A percentile compares a stretch with the other conserved stretches of the same genome.
Conservation (phyloP, 2,797 vertebrate species). For the Spatula versicolor region DNA sequence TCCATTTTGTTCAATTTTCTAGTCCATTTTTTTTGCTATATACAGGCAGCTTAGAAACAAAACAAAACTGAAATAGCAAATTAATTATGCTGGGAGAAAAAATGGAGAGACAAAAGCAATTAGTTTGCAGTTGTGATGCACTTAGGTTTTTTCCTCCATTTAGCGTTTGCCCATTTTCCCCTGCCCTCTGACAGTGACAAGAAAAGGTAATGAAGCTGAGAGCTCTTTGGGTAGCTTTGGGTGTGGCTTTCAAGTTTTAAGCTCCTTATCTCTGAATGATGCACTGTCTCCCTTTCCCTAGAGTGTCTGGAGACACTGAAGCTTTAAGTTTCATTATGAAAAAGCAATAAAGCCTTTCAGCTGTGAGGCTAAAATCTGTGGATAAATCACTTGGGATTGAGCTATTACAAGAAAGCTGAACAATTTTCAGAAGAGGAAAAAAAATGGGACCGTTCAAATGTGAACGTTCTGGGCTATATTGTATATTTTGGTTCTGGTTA, state of each 20-base stretch:
- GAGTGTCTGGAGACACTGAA: background rate
- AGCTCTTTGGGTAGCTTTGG: constrained; percentile 31
- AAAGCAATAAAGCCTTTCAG: constrained; percentile 48
- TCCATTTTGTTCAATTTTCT: constrained; percentile 51
- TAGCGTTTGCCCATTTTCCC: background rate
- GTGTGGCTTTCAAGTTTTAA: constrained; percentile 40
- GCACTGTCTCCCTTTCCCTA: background rate
- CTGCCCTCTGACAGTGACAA: background rate
- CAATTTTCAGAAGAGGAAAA: background rate
- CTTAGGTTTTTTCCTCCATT: constrained; percentile 42
- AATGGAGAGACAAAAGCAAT: constrained; percentile 26
- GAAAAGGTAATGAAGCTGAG: constrained; percentile 8
- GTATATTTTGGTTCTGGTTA: background rate
- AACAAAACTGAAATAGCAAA: constrained; percentile 47
- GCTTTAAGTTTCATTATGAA: constrained; percentile 26
- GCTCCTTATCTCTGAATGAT: background rate
- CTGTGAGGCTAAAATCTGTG: constrained; percentile 3
- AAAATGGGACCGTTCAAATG: background rate
- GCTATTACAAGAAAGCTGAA: constrained; percentile 17
- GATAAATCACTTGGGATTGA: background rate
- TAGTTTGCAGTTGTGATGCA: constrained; percentile 17
- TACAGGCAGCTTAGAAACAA: constrained; percentile 23
- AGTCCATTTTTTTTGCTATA: background rate
- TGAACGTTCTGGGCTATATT: background rate
- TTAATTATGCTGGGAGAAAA: constrained; percentile 30